phyloP scores from a whole-genome alignment of 2,113 vertebrate genomes.

The Dipodomys spectabilis region DNA sequence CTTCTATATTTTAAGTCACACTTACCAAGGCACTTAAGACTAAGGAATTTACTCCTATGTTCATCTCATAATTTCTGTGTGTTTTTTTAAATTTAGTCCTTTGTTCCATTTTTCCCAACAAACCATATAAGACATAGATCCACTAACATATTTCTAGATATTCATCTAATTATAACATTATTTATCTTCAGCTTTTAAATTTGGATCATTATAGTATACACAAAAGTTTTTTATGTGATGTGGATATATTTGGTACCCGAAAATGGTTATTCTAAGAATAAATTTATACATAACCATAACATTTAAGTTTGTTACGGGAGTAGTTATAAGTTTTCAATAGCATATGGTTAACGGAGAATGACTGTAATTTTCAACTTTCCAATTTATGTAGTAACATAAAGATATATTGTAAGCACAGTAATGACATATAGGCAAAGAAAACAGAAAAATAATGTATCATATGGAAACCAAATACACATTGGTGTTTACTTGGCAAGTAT shows the following conservation, averaged over 20 bases:
- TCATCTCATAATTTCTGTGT: too few relatives aligned
- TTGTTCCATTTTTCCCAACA: constrained; percentile 10
- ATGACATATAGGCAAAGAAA: not conserved
- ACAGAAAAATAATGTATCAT: not conserved
- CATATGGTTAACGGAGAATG: constrained; percentile 10
- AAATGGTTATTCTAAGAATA: not conserved
- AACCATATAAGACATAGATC: not conserved
- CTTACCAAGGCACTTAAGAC: not conserved
- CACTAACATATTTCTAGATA: not conserved
- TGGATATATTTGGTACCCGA: constrained; percentile 11
- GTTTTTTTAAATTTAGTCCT: too few relatives aligned
- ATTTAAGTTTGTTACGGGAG: constrained; percentile 1
- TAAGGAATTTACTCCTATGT: not conserved
- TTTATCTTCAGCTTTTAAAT: constrained; percentile 12
- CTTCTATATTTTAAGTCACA: constrained; percentile 14
- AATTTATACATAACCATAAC: not conserved
- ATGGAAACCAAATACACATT: constrained; percentile 29
- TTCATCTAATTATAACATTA: not conserved
- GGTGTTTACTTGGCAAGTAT: constrained; percentile 24
- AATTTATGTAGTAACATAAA: constrained; percentile 23
- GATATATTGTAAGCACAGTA: not conserved
- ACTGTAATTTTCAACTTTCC: constrained; percentile 10
- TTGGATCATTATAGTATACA: not conserved
- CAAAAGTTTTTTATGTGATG: not conserved
- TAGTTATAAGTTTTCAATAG: not conserved